A percentile compares a stretch with the other conserved stretches of the same genome.
phyloP scores from a whole-genome alignment of 2,797 vertebrate genomes.

The Ceryle rudis region DNA sequence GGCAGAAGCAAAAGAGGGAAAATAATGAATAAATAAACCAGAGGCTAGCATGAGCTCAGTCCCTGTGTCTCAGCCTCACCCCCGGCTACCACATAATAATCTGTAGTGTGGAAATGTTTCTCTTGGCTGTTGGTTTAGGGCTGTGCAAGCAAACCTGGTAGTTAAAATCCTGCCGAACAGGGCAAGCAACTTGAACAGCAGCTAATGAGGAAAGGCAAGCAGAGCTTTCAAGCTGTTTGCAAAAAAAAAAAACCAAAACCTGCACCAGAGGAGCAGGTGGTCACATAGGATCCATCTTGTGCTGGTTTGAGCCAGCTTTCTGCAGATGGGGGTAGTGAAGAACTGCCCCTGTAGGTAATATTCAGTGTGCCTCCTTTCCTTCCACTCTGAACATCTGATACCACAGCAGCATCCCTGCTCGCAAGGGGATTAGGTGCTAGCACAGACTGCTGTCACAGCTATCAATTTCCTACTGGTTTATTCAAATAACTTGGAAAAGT shows the following conservation, averaged over 20 bases:
- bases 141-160: background rate
- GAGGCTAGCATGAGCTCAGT: background rate
- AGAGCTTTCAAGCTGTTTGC: background rate
- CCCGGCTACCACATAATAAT: fast-evolving
- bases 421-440: constrained; percentile 43
- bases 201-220: background rate
- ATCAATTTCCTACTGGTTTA: constrained; percentile 1
- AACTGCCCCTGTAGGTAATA: background rate
- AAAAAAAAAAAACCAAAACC: background rate
- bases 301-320: background rate
- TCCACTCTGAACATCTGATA: background rate
- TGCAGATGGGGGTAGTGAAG: background rate
- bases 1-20: background rate
- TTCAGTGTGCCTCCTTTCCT: background rate
- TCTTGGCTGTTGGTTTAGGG: constrained; percentile 2
- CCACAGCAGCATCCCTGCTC: fast-evolving
- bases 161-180: background rate
- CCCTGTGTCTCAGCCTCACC: background rate
- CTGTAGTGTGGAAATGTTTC: background rate
- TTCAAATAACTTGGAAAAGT: constrained; percentile 9
- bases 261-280: background rate
- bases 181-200: background rate
- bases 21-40: background rate
- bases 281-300: background rate
- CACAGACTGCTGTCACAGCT: background rate